Conservation (phyloP, 2,113 vertebrate species). For the Xenopus borealis region DNA sequence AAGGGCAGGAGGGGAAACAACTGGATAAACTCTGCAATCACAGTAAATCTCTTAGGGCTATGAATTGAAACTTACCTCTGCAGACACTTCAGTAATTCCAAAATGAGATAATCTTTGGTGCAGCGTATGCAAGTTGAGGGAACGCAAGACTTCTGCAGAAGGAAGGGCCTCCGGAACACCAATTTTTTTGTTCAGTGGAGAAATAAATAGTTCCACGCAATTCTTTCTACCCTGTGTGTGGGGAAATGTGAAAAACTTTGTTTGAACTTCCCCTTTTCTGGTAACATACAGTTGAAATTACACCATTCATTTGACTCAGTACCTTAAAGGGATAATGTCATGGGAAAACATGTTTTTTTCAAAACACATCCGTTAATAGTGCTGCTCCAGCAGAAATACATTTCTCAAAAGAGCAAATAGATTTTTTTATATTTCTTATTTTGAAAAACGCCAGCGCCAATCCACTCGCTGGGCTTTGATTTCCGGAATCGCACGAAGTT, state of each 20-base stretch:
- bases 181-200: slow-evolving; percentile 69
- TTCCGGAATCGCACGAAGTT: too few species aligned
- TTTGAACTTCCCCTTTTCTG: slow-evolving; percentile 27
- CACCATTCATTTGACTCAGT: slow-evolving; percentile 1
- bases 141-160: slow-evolving; percentile 85
- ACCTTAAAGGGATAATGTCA: too few species aligned
- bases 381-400: too few species aligned
- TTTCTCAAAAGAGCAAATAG: too few species aligned
- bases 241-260: slow-evolving; percentile 2
- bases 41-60: not conserved
- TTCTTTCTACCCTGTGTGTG: slow-evolving; percentile 79
- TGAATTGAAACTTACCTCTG: slow-evolving; percentile 76
- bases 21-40: not conserved
- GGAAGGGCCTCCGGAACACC: slow-evolving; percentile 72
- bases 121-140: slow-evolving; percentile 82
- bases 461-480: too few species aligned
- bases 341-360: too few species aligned
- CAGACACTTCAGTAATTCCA: slow-evolving; percentile 83
- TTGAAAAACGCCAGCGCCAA: too few species aligned
- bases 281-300: not conserved
- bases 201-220: slow-evolving; percentile 88
- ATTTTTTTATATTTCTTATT: too few species aligned
- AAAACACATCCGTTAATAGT: too few species aligned
- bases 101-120: slow-evolving; percentile 83
- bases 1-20: not conserved